Evolutionary conservation across 2,888 invertebrate genomes (phyloP), one percentile per base, ranked within the genome.

Genomic region (Pollenia labialis): DNA sequence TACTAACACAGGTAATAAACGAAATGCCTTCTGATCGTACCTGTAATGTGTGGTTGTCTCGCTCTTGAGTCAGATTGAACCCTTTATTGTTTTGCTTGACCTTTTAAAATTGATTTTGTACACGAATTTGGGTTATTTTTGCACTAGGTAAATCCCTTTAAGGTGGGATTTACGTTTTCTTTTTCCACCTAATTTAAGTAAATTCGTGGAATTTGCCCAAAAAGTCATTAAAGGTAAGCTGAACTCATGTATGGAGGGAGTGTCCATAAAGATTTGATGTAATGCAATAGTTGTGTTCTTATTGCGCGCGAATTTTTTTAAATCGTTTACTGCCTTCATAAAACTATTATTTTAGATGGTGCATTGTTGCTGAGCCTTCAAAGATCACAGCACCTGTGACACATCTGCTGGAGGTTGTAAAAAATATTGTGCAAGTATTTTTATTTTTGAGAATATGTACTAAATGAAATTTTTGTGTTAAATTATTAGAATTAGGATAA

Each of bases 311-410:
- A 66, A 66, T 48, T 48, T 66, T 66, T 4, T 50, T 9, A 32
- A 23, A 32, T 68, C 9, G 18, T 68, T 50, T 40, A 68, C 50
- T 40, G 50, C 68, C 68, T 50, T 4, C 32, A 66, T 42, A 62
- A 62, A 62, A n/a, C 10, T 62, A 8, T 66, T 66, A 12, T 66
- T 62, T 16, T 44, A 44, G 42, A 62, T 62, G 32, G 44, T 62
- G 18, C 16, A 44, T 44, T 16, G 12, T 16, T 10, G 42, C 16
- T 2, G 6, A 44, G 16, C 32, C 32, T 32, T 32, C 1, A 32
- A 32, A 32, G 32, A 32, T 32, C 32, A 10, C 10, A 18, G 18
- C 44, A 62, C 62, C 62, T 62, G 62, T 44, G 11, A 11, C 8
- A 58, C 58, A 58, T 58, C 32, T 58, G 58, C n/a, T 62, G 9